These are phyloP conservation scores for Tromatobia lineatoria DNA, from an alignment of 2,888 invertebrate species.

Conservation along the genomic window DNA sequence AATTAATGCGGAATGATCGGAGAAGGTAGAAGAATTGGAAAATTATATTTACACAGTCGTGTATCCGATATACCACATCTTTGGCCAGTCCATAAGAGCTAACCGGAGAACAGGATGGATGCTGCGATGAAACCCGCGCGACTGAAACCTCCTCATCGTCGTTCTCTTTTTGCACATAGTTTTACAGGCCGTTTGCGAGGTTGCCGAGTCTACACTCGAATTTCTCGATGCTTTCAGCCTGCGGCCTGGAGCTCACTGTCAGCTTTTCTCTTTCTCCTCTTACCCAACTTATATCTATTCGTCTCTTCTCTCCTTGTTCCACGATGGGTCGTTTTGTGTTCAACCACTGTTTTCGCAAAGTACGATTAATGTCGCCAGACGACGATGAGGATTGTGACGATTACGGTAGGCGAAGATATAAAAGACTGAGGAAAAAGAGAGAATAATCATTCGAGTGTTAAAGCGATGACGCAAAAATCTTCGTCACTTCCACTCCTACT, in stretches of 20 bases:
- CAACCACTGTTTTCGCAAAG: slow-evolving; percentile 17
- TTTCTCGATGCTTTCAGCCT: slow-evolving; percentile 61
- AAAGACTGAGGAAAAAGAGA: slow-evolving; percentile 4
- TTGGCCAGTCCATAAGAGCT: slow-evolving; percentile 32
- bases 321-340: not conserved
- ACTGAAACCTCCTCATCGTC: slow-evolving; percentile 72
- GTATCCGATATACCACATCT: slow-evolving; percentile 30
- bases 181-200: slow-evolving; percentile 80
- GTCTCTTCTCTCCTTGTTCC: slow-evolving; percentile 25
- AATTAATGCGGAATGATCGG: slow-evolving; percentile 31
- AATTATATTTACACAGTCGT: slow-evolving; percentile 51
- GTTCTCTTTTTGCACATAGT: slow-evolving; percentile 79
- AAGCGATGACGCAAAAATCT: slow-evolving; percentile 5
- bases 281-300: slow-evolving; percentile 53
- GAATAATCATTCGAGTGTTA: not conserved
- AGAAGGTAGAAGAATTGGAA: slow-evolving; percentile 55
- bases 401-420: not conserved
- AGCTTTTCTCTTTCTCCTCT: slow-evolving; percentile 58
- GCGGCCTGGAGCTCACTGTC: slow-evolving; percentile 61
- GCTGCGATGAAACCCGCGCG: slow-evolving; percentile 54
- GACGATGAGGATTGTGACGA: slow-evolving; percentile 5
- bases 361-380: slow-evolving; percentile 14
- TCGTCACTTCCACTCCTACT: not conserved
- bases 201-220: slow-evolving; percentile 78
- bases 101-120: slow-evolving; percentile 40